phyloP scores from a whole-genome alignment of 2,888 invertebrate genomes.

The Oxystoma pomonae region DNA sequence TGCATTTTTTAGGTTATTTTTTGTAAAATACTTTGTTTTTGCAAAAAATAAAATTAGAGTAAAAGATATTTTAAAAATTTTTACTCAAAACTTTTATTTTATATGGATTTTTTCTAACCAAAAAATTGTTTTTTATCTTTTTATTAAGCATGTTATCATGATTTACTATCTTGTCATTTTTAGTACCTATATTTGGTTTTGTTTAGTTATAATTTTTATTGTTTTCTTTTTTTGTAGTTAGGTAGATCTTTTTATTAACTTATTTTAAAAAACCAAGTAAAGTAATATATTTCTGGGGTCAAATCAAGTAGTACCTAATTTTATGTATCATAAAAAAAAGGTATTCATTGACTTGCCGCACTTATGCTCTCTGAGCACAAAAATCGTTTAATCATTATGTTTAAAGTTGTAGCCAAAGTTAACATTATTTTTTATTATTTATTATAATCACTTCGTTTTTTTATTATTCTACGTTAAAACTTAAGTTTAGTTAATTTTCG shows the following conservation, averaged over 20 bases:
- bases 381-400: too few species aligned
- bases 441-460: background rate
- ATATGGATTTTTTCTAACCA: too few species aligned
- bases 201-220: background rate
- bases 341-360: too few species aligned
- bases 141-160: too few species aligned
- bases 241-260: background rate
- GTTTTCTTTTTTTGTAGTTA: background rate
- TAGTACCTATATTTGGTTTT: background rate
- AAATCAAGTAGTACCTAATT: too few species aligned
- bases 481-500: background rate
- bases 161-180: background rate
- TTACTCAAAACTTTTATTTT: too few species aligned
- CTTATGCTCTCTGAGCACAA: too few species aligned
- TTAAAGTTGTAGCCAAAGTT: background rate
- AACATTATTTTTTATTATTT: background rate
- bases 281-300: background rate
- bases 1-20: constrained; percentile 11
- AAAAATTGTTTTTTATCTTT: too few species aligned
- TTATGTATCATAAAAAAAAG: too few species aligned
- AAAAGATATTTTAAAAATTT: too few species aligned
- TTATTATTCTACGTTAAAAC: background rate
- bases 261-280: too few species aligned
- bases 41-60: too few species aligned
- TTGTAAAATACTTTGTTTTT: constrained; percentile 3